Percentiles rank a stretch among this genome's conserved stretches.
These are phyloP conservation scores for Tromatobia lineatoria DNA, from an alignment of 2,888 invertebrate species.

Conservation along the genomic window DNA sequence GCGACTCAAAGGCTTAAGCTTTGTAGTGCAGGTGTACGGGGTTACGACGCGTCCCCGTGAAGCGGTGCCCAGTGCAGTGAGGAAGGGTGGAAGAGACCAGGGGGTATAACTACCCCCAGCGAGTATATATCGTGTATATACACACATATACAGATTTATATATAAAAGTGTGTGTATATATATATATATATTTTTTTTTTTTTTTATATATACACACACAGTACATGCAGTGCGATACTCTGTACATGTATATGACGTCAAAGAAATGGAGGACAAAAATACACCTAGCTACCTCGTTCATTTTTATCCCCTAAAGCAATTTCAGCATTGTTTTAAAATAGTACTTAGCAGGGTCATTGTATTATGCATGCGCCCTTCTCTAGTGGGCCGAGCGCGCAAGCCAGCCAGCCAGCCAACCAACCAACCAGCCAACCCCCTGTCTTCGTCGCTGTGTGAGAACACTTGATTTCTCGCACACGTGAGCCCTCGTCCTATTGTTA, in stretches of 20 bases:
- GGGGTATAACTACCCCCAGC: conserved; percentile 72
- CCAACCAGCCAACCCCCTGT: conserved; percentile 39
- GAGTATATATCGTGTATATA: conserved; percentile 25
- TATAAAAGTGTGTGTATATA: conserved; percentile 56
- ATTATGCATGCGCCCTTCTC: conserved; percentile 85
- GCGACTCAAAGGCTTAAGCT: conserved; percentile 85
- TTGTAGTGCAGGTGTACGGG: conserved; percentile 76
- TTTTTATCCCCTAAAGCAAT: conserved; percentile 86
- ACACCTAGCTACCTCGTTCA: conserved; percentile 85
- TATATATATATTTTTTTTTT: too few species aligned
- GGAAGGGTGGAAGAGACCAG: conserved; percentile 53
- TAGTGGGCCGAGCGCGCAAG: conserved; percentile 74
- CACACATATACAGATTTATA: conserved; percentile 35
- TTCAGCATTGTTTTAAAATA: conserved; percentile 86
- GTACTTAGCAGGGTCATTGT: conserved; percentile 86
- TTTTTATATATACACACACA: conserved; percentile 43
- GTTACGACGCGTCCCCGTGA: conserved; percentile 69
- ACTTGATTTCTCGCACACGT: conserved; percentile 85
- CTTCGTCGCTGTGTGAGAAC: conserved; percentile 81
- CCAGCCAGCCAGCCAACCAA: conserved; percentile 4
- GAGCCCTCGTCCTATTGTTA: conserved; percentile 85
- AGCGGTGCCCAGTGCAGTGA: conserved; percentile 61
- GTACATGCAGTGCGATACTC: conserved; percentile 16
- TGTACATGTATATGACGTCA: conserved; percentile 70
- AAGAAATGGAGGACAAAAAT: conserved; percentile 84